phyloP scores from a whole-genome alignment of 2,888 invertebrate genomes.

The Odiellus spinosus region DNA sequence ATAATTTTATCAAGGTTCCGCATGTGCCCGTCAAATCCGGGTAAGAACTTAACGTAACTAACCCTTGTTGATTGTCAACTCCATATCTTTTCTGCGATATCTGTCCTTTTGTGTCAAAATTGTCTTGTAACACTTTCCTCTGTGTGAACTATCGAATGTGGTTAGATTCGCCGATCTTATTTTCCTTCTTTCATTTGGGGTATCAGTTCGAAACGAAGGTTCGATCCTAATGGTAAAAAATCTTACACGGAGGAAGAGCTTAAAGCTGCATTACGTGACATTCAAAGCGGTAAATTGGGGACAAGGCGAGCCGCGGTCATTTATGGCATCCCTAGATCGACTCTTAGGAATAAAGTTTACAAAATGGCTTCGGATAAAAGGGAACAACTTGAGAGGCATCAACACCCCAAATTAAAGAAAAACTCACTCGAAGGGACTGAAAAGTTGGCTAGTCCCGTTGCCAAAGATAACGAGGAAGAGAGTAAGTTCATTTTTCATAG shows the following conservation, averaged over 20 bases:
- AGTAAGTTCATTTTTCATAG: conserved; percentile 1
- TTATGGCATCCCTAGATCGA: conserved; percentile 91
- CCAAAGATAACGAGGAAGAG: conserved; percentile 8
- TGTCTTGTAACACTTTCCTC: no score
- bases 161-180: no score
- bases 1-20: conserved; percentile 21
- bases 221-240: conserved; percentile 42
- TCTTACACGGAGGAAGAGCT: conserved; percentile 93
- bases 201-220: conserved; percentile 32
- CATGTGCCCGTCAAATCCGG: conserved; percentile 20
- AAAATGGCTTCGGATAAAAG: conserved; percentile 27
- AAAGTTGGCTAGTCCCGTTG: conserved; percentile 2
- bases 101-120: no score
- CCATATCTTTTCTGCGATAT: background rate
- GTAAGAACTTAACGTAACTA: conserved; percentile 8
- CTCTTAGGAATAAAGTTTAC: conserved; percentile 75
- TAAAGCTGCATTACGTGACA: conserved; percentile 80
- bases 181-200: no score
- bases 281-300: conserved; percentile 79
- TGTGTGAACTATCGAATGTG: no score
- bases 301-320: conserved; percentile 83
- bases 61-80: background rate
- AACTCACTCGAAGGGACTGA: background rate
- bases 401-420: no score
- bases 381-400: conserved; percentile 8